phyloP scores from a whole-genome alignment of 2,888 invertebrate species.

The Furcula furcula region DNA sequence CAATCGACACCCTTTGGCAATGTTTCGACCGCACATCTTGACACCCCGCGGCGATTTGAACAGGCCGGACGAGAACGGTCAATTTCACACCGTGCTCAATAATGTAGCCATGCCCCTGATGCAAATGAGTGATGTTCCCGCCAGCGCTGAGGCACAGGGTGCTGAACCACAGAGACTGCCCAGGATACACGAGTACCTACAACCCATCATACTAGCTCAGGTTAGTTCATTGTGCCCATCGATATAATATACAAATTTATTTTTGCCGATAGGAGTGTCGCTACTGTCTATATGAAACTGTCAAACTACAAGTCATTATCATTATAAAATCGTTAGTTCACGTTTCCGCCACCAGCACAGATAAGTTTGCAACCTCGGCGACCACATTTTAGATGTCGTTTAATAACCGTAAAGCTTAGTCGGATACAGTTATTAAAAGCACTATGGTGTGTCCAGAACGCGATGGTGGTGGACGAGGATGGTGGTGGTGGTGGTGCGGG shows the following conservation, averaged over 20 bases:
- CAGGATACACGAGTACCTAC: slow-evolving; percentile 69
- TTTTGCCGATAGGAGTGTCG: too few species aligned
- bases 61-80: slow-evolving; percentile 39
- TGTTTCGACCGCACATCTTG: slow-evolving; percentile 47
- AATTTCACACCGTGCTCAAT: slow-evolving; percentile 55
- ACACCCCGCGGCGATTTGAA: slow-evolving; percentile 29
- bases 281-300: too few species aligned
- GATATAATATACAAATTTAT: too few species aligned
- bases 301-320: too few species aligned
- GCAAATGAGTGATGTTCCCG: slow-evolving; percentile 82
- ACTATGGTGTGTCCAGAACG: slow-evolving; percentile 48
- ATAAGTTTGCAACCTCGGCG: too few species aligned
- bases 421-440: background rate
- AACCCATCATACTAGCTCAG: slow-evolving; percentile 76
- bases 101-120: slow-evolving; percentile 76
- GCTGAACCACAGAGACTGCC: slow-evolving; percentile 51
- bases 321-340: too few species aligned
- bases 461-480: slow-evolving; percentile 76
- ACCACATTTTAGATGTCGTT: too few species aligned
- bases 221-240: slow-evolving; percentile 32
- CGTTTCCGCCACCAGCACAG: too few species aligned
- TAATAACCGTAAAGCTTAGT: too few species aligned
- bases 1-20: slow-evolving; percentile 38
- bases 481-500: slow-evolving; percentile 22
- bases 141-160: slow-evolving; percentile 39